Percentiles rank a stretch among this genome's conserved stretches.
phyloP scores from a whole-genome alignment of 2,113 vertebrate species.

The Oncorhynchus nerka region DNA sequence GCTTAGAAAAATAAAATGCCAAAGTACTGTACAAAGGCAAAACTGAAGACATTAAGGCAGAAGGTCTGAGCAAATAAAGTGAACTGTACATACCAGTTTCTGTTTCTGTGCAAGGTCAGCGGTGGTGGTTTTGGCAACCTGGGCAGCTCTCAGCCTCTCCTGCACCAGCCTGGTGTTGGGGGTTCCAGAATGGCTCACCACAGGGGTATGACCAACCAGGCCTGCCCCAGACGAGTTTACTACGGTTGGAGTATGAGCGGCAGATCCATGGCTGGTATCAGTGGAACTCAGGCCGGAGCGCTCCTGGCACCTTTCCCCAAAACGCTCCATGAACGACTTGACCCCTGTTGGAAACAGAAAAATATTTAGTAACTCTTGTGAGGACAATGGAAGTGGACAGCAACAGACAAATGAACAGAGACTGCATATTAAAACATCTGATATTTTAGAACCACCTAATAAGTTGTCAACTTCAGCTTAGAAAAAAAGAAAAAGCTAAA shows the following conservation, averaged over 20 bases:
- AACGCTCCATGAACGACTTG: constrained; percentile 91
- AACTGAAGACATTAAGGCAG: too few relatives aligned
- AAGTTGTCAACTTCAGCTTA: too few relatives aligned
- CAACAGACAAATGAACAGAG: too few relatives aligned
- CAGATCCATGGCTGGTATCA: constrained; percentile 38
- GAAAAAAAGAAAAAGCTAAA: too few relatives aligned
- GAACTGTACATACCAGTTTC: constrained; percentile 77
- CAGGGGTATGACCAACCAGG: constrained; percentile 20
- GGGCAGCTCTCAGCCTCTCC: constrained; percentile 80
- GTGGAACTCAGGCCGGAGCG: constrained; percentile 66
- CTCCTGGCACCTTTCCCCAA: constrained; percentile 87
- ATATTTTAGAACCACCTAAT: too few relatives aligned
- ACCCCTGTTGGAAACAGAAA: constrained; percentile 65
- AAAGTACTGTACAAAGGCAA: too few relatives aligned
- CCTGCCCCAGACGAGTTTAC: not conserved
- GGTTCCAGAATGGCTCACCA: constrained; percentile 69
- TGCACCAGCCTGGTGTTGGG: constrained; percentile 84
- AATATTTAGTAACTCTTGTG: too few relatives aligned
- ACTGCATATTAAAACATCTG: too few relatives aligned
- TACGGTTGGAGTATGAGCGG: constrained; percentile 31
- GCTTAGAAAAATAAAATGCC: too few relatives aligned
- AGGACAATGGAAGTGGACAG: not conserved
- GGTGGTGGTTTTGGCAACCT: constrained; percentile 74
- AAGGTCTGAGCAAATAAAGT: too few relatives aligned
- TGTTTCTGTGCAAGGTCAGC: constrained; percentile 81